Evolutionary conservation across 2,113 vertebrate species (phyloP).

Genomic region (Orcinus orca): DNA sequence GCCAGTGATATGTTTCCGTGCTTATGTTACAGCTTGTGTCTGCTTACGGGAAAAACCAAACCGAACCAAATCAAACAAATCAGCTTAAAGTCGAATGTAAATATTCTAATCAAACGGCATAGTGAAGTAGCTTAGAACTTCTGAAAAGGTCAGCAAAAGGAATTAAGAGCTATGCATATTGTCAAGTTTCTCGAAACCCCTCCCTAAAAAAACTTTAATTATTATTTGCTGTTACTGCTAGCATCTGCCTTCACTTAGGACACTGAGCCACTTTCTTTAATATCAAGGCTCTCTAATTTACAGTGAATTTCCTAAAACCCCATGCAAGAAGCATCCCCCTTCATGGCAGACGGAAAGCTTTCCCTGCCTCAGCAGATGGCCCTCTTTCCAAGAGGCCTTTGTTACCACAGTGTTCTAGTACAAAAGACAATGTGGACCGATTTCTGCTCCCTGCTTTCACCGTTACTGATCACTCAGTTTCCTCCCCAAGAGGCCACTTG

Average conservation of each 20-base stretch:
- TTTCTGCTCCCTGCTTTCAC: neutral
- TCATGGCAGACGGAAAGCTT: neutral
- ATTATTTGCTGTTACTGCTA: neutral
- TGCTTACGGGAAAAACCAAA: neutral
- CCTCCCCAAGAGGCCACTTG: neutral
- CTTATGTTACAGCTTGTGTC: neutral
- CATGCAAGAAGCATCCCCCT: neutral
- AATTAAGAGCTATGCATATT: neutral
- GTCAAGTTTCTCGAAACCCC: neutral
- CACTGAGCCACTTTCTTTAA: neutral
- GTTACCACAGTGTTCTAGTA: slow-evolving; percentile 3
- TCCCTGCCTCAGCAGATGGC: slow-evolving; percentile 36
- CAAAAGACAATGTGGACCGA: neutral
- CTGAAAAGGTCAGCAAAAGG: neutral
- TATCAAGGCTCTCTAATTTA: neutral
- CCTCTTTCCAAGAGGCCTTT: slow-evolving; percentile 22
- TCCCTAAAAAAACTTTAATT: neutral
- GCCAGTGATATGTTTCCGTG: neutral
- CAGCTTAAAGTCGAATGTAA: neutral
- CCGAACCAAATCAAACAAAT: neutral
- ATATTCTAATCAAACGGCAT: neutral
- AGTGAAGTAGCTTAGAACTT: slow-evolving; percentile 33
- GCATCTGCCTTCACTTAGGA: neutral
- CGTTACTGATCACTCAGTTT: neutral
- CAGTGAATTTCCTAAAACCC: neutral